phyloP scores from a whole-genome alignment of 2,888 invertebrate genomes.

The Zaprionus bogoriensis region DNA sequence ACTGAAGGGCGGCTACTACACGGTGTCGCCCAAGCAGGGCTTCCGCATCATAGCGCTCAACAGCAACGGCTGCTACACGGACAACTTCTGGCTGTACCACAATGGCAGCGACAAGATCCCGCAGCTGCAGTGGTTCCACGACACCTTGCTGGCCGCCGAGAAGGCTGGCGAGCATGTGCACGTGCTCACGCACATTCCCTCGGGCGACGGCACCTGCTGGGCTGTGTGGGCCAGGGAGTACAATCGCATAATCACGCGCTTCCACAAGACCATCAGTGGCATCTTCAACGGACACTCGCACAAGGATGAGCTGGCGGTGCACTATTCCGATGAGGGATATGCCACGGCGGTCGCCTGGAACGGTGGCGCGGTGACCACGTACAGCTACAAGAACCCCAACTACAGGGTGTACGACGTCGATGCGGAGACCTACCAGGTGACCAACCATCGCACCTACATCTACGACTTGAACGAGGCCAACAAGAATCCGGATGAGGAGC shows the following conservation, averaged over 20 bases:
- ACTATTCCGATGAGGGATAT: slow-evolving; percentile 84
- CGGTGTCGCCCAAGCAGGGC: slow-evolving; percentile 86
- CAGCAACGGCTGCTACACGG: slow-evolving; percentile 87
- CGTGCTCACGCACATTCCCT: slow-evolving; percentile 92
- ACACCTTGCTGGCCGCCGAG: slow-evolving; percentile 90
- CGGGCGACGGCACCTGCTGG: slow-evolving; percentile 87
- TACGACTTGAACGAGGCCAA: slow-evolving; percentile 90
- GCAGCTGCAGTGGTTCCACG: slow-evolving; percentile 91
- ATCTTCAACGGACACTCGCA: slow-evolving; percentile 94
- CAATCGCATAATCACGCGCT: slow-evolving; percentile 87
- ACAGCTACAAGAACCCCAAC: slow-evolving; percentile 89
- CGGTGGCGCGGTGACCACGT: slow-evolving; percentile 91
- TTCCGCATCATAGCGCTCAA: slow-evolving; percentile 91
- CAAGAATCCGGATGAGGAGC: slow-evolving; percentile 84
- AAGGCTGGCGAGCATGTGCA: slow-evolving; percentile 89
- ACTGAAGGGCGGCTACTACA: slow-evolving; percentile 90
- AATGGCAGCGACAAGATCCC: slow-evolving; percentile 88
- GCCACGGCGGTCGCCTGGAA: slow-evolving; percentile 90
- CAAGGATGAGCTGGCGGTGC: slow-evolving; percentile 88
- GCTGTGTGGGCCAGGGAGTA: slow-evolving; percentile 89
- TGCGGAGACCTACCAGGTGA: slow-evolving; percentile 84
- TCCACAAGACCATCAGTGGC: slow-evolving; percentile 88
- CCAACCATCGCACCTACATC: slow-evolving; percentile 87
- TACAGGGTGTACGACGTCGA: slow-evolving; percentile 90
- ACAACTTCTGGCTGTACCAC: slow-evolving; percentile 87